A percentile compares a stretch with the other conserved stretches of the same genome.
Evolutionary conservation across 1,140 invertebrate species (phyloP).

Genomic region (Adelges cooleyi): DNA sequence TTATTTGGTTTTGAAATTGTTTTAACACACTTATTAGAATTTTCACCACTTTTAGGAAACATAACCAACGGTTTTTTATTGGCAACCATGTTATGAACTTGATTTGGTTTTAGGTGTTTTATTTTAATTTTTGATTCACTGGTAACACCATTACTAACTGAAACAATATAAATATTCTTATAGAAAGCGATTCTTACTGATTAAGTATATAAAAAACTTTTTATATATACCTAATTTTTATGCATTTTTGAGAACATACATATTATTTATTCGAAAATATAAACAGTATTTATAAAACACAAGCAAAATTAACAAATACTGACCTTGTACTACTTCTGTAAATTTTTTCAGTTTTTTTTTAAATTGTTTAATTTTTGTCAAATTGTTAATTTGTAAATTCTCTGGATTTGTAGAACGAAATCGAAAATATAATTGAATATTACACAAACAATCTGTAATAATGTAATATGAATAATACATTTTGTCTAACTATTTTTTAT

Average conservation of each 20-base stretch:
- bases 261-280: background rate
- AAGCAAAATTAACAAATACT: background rate
- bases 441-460: background rate
- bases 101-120: slow-evolving; percentile 28
- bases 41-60: slow-evolving; percentile 14
- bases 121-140: slow-evolving; percentile 29
- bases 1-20: background rate
- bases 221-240: too few relatives aligned
- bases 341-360: slow-evolving; percentile 6
- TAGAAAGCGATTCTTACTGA: background rate
- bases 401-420: slow-evolving; percentile 2
- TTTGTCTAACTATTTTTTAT: background rate
- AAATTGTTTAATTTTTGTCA: slow-evolving; percentile 13
- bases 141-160: slow-evolving; percentile 16
- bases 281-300: background rate
- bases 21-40: background rate
- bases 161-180: background rate
- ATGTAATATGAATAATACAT: background rate
- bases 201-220: too few relatives aligned
- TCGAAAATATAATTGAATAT: background rate
- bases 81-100: slow-evolving; percentile 25
- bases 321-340: slow-evolving; percentile 29
- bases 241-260: background rate
- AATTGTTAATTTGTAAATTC: background rate
- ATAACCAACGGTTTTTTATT: slow-evolving; percentile 14